A percentile compares a stretch with the other conserved stretches of the same genome.
Evolutionary conservation across 2,888 invertebrate genomes (phyloP).

Genomic region (Acronicta alni): DNA sequence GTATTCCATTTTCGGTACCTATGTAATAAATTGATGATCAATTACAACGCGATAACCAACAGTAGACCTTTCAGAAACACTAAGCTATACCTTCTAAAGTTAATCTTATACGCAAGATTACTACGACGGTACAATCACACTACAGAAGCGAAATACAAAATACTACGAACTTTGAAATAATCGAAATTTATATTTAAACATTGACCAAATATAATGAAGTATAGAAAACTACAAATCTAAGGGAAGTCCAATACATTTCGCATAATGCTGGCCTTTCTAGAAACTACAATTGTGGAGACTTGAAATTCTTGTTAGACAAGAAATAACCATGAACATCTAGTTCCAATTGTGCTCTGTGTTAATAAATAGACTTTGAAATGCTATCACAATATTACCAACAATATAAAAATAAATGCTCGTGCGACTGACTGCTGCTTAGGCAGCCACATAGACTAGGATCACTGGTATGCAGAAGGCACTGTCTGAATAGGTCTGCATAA

Average conservation of each 20-base stretch:
- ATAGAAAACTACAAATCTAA: constrained; percentile 56
- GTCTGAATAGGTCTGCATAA: constrained; percentile 55
- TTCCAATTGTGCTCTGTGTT: constrained; percentile 69
- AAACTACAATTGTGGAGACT: constrained; percentile 57
- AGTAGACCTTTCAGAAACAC: constrained; percentile 53
- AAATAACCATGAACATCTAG: constrained; percentile 62
- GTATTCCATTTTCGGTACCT: constrained; percentile 2
- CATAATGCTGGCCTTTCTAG: constrained; percentile 55
- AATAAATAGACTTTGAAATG: constrained; percentile 69
- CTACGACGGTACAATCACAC: constrained; percentile 78
- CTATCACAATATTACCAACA: constrained; percentile 79
- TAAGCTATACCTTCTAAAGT: constrained; percentile 79
- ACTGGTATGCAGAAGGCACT: constrained; percentile 87
- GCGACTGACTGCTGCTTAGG: constrained; percentile 77
- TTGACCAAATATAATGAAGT: constrained; percentile 45
- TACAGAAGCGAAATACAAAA: constrained; percentile 63
- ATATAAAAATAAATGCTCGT: constrained; percentile 88
- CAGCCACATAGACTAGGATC: constrained; percentile 84
- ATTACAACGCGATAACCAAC: constrained; percentile 26
- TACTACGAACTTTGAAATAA: constrained; percentile 51
- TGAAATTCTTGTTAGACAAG: constrained; percentile 72
- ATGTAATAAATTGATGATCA: constrained; percentile 56
- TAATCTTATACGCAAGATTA: constrained; percentile 85
- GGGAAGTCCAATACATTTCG: constrained; percentile 58
- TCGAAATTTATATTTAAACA: constrained; percentile 51